Base-by-base conservation (phyloP, 1,140 invertebrate genomes). In the Drosophila subpulchrella region DNA sequence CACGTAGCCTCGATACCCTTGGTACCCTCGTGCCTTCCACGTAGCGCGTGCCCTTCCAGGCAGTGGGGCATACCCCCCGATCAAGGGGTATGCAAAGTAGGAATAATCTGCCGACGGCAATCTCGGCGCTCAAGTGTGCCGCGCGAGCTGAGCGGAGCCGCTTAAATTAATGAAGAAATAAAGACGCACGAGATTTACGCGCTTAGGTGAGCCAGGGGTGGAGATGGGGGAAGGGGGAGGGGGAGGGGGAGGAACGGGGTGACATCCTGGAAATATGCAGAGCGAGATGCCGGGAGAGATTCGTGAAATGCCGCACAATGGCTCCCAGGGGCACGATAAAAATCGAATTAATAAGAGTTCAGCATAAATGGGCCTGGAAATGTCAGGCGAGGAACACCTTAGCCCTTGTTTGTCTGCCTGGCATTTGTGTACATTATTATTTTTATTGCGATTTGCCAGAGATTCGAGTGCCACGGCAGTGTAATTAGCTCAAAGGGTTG, bases 91-190 rank as follows among this genome's bases (percentile, higher is more conserved):
- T 63, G 36, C 50, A 76, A 81, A 75, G 75, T 65, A 53, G 39
- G 58, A 71, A 88, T 88, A 88, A 88, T 88, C 83, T 65, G 60
- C 48, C 50, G 73, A 42, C 75, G 73, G 73, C 78, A 88, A 88
- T 83, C 84, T 84, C 48, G 58, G 42, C 62, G 57, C 76, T 73
- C 65, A 73, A 84, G 75, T 83, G 80, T 71, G 72, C 66, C 66
- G 53, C 59, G 48, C 60, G 34, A 53, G 39, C 50, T 32, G 60
- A 57, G 54, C 70, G 82, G 54, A 39, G 82, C 75, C 75, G 88
- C 88, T 88, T 81, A 91, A 91, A 91, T 91, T 91, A 91, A 91
- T 91, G 88, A 91, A 91, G 88, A 91, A 91, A 91, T 91, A 91
- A 91, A 91, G 84, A 84, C 89, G 78, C 67, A 78, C 65, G 84